phyloP scores from a whole-genome alignment of 1,140 invertebrate genomes.

The Drosophila watanabei region DNA sequence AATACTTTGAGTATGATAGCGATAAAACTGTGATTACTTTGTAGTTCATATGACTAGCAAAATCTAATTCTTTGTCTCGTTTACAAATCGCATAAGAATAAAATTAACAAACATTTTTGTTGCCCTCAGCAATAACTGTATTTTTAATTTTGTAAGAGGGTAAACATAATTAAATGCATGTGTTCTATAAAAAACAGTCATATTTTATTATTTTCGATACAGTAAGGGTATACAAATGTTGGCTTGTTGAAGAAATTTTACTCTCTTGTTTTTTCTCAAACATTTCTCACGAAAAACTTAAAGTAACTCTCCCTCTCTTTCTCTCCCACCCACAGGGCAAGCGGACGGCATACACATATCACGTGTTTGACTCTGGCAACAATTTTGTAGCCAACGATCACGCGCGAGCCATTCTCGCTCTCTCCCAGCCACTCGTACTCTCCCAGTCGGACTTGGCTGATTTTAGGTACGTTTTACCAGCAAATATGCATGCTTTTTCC shows the following conservation, averaged over 20 bases:
- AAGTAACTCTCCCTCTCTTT: conserved; percentile 11
- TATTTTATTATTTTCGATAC: not conserved
- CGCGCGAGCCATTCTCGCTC: conserved; percentile 33
- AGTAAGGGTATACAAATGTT: not conserved
- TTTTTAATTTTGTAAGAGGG: not conserved
- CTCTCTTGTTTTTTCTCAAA: not conserved
- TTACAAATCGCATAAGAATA: conserved; percentile 16
- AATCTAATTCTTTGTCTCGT: not conserved
- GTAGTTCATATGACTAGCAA: not conserved
- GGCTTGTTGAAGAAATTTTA: not conserved
- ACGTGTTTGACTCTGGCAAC: conserved; percentile 58
- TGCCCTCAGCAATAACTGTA: not conserved
- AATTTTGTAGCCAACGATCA: conserved; percentile 63
- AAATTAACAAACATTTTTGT: not conserved
- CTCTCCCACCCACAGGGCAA: conserved; percentile 20
- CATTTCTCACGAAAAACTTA: conserved; percentile 1
- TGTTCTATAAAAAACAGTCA: not conserved
- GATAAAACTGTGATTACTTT: not conserved
- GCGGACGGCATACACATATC: conserved; percentile 45
- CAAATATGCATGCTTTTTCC: not conserved
- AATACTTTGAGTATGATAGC: not conserved
- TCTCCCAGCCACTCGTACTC: conserved; percentile 21
- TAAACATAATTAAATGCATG: not conserved
- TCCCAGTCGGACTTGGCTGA: not conserved
- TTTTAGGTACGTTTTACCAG: not conserved